phyloP scores from a whole-genome alignment of 53 echinoderm and acorn worm genomes.

The Luidia sarsii region DNA sequence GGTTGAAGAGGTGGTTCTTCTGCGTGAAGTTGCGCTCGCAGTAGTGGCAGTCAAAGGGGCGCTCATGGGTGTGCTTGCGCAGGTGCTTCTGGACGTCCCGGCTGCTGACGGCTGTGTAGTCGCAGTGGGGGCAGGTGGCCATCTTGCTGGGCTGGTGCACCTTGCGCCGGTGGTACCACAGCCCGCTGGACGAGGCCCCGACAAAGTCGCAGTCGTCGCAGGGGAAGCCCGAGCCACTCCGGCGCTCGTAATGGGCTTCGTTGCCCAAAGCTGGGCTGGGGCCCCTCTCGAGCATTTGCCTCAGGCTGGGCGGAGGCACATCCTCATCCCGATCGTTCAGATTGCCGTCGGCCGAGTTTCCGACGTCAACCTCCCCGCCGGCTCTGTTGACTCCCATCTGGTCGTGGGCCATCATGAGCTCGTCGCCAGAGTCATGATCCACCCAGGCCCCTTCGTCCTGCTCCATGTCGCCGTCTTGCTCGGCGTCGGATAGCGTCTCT shows the following conservation, averaged over 20 bases:
- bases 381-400: neutral
- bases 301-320: conserved; percentile 31
- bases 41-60: conserved; percentile 59
- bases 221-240: conserved; percentile 31
- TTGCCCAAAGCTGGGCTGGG: conserved; percentile 22
- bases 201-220: conserved; percentile 57
- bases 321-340: neutral
- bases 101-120: conserved; percentile 59
- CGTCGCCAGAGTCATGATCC: conserved; percentile 41
- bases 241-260: conserved; percentile 5
- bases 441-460: conserved; percentile 34
- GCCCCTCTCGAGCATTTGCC: conserved; percentile 49
- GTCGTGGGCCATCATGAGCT: conserved; percentile 23
- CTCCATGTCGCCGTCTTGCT: conserved; percentile 29
- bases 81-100: conserved; percentile 59
- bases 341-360: neutral
- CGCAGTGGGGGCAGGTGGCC: conserved; percentile 50
- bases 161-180: conserved; percentile 57
- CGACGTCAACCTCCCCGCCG: conserved; percentile 31
- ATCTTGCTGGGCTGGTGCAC: conserved; percentile 47
- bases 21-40: conserved; percentile 67
- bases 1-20: conserved; percentile 67
- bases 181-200: conserved; percentile 39
- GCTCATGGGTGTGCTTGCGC: conserved; percentile 46
- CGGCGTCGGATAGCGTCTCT: conserved; percentile 33